Percentiles rank a stretch among this genome's conserved stretches.
phyloP scores from a whole-genome alignment of 2,113 vertebrate genomes.

The Corythaixoides concolor region DNA sequence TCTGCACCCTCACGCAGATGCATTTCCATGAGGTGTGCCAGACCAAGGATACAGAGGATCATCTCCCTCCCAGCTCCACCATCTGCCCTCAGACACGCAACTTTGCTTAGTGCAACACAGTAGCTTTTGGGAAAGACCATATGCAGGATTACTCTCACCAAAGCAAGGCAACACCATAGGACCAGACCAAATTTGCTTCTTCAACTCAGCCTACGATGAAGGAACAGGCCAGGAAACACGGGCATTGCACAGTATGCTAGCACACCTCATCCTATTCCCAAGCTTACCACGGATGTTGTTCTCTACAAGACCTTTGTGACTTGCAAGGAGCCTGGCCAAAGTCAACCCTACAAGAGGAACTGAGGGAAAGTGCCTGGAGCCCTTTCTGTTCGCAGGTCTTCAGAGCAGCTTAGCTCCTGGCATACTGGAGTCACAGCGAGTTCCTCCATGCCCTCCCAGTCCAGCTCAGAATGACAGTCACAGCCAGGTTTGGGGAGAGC shows the following conservation, averaged over 20 bases:
- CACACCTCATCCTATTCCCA: background rate
- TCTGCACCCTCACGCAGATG: background rate
- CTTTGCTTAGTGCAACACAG: background rate
- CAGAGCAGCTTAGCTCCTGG: background rate
- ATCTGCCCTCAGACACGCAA: background rate
- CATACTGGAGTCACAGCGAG: background rate
- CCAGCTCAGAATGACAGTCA: background rate
- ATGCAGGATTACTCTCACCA: background rate
- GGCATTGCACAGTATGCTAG: background rate
- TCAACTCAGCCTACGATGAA: background rate
- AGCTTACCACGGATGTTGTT: background rate
- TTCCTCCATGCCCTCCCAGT: background rate
- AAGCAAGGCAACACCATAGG: background rate
- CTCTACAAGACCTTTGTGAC: background rate
- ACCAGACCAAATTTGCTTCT: background rate
- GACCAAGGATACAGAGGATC: background rate
- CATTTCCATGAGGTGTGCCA: background rate
- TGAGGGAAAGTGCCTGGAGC: background rate
- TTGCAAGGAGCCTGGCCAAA: background rate
- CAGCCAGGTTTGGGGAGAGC: background rate
- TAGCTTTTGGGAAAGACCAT: background rate
- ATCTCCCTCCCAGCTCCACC: background rate
- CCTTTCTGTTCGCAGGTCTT: background rate
- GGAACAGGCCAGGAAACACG: background rate
- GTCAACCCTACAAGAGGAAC: background rate